Evolutionary conservation across 2,797 vertebrate genomes (phyloP).

Genomic region (Dicrostonyx torquatus): DNA sequence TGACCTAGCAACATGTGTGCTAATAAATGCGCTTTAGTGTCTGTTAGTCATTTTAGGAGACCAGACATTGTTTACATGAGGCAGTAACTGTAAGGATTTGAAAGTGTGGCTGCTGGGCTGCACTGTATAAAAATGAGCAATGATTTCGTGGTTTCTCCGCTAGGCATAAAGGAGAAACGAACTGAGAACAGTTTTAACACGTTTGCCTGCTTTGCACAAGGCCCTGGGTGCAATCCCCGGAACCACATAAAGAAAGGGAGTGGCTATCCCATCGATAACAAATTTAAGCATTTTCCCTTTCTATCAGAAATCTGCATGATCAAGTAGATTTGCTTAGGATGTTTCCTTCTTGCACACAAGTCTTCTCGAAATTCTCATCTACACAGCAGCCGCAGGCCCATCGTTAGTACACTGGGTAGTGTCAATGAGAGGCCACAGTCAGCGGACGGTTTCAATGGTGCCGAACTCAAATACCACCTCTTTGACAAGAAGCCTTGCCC

Average conservation of each 20-base stretch:
- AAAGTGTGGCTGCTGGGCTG: background rate
- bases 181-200: background rate
- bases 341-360: background rate
- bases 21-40: background rate
- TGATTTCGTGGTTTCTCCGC: background rate
- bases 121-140: background rate
- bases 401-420: background rate
- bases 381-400: background rate
- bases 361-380: background rate
- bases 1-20: background rate
- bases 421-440: background rate
- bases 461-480: background rate
- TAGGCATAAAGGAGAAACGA: background rate
- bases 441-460: background rate
- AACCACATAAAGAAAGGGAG: background rate
- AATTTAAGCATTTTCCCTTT: background rate
- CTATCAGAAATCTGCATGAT: background rate
- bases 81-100: background rate
- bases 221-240: background rate
- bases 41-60: slow-evolving; percentile 19
- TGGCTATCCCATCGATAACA: background rate
- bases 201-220: background rate
- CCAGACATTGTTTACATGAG: background rate
- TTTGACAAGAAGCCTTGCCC: background rate
- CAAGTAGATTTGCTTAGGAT: background rate